Conservation (phyloP, 2,888 invertebrate genomes). For the Pantelozetes paolii region DNA sequence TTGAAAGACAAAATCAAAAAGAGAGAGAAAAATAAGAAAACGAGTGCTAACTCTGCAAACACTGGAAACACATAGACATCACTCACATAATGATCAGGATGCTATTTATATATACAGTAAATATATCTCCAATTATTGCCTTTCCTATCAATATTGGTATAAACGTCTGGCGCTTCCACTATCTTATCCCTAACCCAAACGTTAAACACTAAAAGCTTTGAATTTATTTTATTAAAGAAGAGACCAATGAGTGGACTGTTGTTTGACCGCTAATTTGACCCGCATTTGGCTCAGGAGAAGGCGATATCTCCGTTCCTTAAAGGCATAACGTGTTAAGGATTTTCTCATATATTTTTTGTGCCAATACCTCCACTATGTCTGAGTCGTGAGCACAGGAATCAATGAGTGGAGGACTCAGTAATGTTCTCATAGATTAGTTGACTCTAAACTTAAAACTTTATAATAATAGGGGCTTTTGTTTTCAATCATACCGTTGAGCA, state of each 20-base stretch:
- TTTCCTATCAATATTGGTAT: neutral
- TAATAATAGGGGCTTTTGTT: too few species aligned
- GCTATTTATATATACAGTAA: constrained; percentile 10
- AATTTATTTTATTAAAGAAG: neutral
- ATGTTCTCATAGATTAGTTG: neutral
- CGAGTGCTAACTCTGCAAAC: neutral
- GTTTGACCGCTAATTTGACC: constrained; percentile 20
- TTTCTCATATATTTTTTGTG: neutral
- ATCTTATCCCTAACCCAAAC: neutral
- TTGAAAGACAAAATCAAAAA: neutral
- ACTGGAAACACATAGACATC: neutral
- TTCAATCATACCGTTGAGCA: too few species aligned
- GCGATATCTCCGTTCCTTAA: neutral
- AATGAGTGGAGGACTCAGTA: neutral
- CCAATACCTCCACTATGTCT: neutral
- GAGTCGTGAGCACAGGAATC: neutral
- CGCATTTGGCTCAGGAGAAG: neutral
- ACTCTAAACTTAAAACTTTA: too few species aligned
- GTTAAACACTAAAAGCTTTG: neutral
- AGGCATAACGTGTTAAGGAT: neutral
- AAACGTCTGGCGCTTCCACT: neutral
- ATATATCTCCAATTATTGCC: neutral
- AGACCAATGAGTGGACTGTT: neutral
- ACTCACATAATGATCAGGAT: neutral
- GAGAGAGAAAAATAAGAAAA: neutral